Percentiles rank a stretch among this genome's conserved stretches.
These are phyloP conservation scores for Sardinella longiceps DNA, from an alignment of 2,797 vertebrate genomes.

Conservation along the genomic window DNA sequence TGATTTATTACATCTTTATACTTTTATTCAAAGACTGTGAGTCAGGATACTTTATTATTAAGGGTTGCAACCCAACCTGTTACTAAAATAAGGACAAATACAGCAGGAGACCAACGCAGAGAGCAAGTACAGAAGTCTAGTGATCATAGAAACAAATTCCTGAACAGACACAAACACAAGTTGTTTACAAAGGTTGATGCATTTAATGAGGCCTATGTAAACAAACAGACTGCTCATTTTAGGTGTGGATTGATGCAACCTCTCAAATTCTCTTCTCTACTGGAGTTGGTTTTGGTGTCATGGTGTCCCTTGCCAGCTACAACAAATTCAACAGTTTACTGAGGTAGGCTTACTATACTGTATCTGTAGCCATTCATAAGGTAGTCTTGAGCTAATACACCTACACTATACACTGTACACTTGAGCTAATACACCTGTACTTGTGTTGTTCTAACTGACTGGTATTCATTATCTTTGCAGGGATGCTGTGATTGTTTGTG, in stretches of 20 bases:
- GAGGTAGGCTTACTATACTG: too few relatives aligned
- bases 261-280: constrained; percentile 81
- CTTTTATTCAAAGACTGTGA: too few relatives aligned
- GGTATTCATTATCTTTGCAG: constrained; percentile 51
- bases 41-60: too few relatives aligned
- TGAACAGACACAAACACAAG: too few relatives aligned
- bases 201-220: not conserved
- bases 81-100: too few relatives aligned
- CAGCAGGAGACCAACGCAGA: too few relatives aligned
- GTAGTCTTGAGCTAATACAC: not conserved
- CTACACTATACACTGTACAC: too few relatives aligned
- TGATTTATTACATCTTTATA: too few relatives aligned
- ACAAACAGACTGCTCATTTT: not conserved
- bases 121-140: too few relatives aligned
- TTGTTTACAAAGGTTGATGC: too few relatives aligned
- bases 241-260: constrained; percentile 80
- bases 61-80: too few relatives aligned
- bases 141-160: too few relatives aligned
- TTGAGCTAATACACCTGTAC: not conserved
- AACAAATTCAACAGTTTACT: constrained; percentile 78
- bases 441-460: not conserved
- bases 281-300: constrained; percentile 75
- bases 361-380: not conserved
- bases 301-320: constrained; percentile 80
- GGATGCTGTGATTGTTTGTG: constrained; percentile 71